A percentile compares a stretch with the other conserved stretches of the same genome.
Conservation (phyloP, 2,113 vertebrate genomes). For the rat (Rattus norvegicus) region GRCr8 NC_086029.1:61822001-61822500, state of each 20-base stretch:
- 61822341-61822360: neutral
- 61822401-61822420: conserved; percentile 21
- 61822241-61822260: conserved; percentile 44
- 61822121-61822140: conserved; percentile 39
- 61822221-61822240: conserved; percentile 42
- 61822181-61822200: conserved; percentile 48
- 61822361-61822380: conserved; percentile 51
- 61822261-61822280: conserved; percentile 44
- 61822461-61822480: neutral
- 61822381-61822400: neutral
- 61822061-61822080: neutral
- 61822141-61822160: conserved; percentile 29
- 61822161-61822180: neutral
- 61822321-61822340: neutral
- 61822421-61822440: neutral
- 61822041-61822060: neutral
- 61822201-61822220: conserved; percentile 14
- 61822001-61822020: neutral
- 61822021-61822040: conserved; percentile 15
- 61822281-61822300: conserved; percentile 48
- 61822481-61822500: neutral
- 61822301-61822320: conserved; percentile 25
- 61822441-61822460: neutral
- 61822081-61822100: neutral
- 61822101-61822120: neutral